phyloP scores from a whole-genome alignment of 2,888 invertebrate genomes.

The Agrochola lychnidis region DNA sequence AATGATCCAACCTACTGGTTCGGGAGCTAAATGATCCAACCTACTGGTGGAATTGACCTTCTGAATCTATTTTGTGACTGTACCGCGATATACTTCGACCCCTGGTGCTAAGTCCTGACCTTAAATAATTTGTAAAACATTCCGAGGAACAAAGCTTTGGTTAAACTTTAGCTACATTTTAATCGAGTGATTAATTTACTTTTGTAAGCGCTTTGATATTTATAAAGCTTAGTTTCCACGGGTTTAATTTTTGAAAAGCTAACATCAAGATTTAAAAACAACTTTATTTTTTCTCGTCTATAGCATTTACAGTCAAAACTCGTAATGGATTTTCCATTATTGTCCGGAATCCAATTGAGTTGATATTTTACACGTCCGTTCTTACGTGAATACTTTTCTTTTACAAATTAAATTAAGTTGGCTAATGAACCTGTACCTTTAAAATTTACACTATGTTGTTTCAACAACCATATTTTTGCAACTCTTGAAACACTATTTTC shows the following conservation, averaged over 20 bases:
- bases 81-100: slow-evolving; percentile 2
- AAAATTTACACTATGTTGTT: background rate
- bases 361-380: background rate
- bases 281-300: background rate
- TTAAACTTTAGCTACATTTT: slow-evolving; percentile 23
- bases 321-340: background rate
- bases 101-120: background rate
- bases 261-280: too few relatives aligned
- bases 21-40: too few relatives aligned
- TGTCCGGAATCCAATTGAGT: background rate
- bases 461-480: background rate
- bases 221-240: background rate
- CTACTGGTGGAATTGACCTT: background rate
- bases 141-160: slow-evolving; percentile 18
- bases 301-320: background rate
- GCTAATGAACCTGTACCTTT: background rate
- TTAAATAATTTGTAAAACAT: slow-evolving; percentile 40
- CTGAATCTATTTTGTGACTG: background rate
- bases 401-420: background rate
- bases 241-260: background rate
- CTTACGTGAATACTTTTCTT: background rate
- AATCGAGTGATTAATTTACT: slow-evolving; percentile 40
- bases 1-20: too few relatives aligned
- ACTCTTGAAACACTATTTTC: background rate
- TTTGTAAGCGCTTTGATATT: slow-evolving; percentile 12